phyloP scores from a whole-genome alignment of 2,113 vertebrate genomes.

The Brachyhypopomus occidentalis region DNA sequence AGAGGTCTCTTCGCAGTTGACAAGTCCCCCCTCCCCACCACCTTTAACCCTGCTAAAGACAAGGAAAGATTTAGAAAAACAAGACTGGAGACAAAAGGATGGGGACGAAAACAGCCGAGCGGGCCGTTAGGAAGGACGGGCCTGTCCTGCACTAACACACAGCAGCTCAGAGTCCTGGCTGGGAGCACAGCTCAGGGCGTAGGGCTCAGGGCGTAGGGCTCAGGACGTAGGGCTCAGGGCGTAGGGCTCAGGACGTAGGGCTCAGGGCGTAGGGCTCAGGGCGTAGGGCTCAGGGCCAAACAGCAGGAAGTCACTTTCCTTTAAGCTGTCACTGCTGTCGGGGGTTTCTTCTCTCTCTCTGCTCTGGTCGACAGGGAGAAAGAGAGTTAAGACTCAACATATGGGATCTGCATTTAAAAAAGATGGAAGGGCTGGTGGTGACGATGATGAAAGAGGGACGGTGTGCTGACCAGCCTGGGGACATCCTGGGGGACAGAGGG shows the following conservation, averaged over 20 bases:
- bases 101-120: constrained; percentile 73
- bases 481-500: constrained; percentile 17
- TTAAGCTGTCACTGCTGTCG: constrained; percentile 61
- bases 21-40: constrained; percentile 62
- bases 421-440: background rate
- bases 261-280: constrained; percentile 1
- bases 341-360: constrained; percentile 49
- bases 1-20: constrained; percentile 69
- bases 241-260: too few relatives aligned
- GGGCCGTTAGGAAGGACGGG: constrained; percentile 73
- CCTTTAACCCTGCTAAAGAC: constrained; percentile 64
- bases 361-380: constrained; percentile 56
- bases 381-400: constrained; percentile 66
- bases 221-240: constrained; percentile 55
- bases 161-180: constrained; percentile 58
- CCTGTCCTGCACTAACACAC: constrained; percentile 66
- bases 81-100: constrained; percentile 63
- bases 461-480: constrained; percentile 8
- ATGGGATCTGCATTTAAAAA: constrained; percentile 72
- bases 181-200: constrained; percentile 35
- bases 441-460: background rate
- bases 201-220: constrained; percentile 56
- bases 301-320: constrained; percentile 65
- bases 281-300: constrained; percentile 54
- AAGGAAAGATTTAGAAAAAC: constrained; percentile 70